A percentile compares a stretch with the other conserved stretches of the same genome.
These are phyloP conservation scores for Coecobrya sp. DNA, from an alignment of 2,888 invertebrate genomes.

Conservation along the genomic window DNA sequence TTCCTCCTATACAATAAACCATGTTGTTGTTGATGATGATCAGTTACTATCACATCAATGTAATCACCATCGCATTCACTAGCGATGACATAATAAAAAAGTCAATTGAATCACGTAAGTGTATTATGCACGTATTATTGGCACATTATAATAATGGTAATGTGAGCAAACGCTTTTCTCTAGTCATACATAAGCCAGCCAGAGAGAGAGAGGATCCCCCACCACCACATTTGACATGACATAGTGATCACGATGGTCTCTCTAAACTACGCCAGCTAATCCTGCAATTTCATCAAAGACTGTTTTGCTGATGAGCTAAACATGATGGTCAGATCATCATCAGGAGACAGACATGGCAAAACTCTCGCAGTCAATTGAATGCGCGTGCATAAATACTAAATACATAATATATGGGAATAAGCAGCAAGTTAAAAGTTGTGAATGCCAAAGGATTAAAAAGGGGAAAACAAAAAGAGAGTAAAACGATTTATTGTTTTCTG, in stretches of 20 bases:
- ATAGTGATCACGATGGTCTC: neutral
- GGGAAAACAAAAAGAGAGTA: constrained; percentile 7
- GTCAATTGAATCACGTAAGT: constrained; percentile 81
- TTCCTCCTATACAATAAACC: neutral
- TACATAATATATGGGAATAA: neutral
- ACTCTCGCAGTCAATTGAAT: neutral
- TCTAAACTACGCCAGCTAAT: constrained; percentile 45
- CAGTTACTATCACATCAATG: constrained; percentile 10
- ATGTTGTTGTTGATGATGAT: neutral
- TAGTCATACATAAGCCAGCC: neutral
- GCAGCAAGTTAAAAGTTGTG: neutral
- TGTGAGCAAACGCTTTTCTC: neutral
- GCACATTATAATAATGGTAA: constrained; percentile 15
- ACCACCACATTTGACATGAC: constrained; percentile 6
- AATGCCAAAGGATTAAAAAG: neutral
- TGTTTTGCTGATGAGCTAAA: constrained; percentile 35
- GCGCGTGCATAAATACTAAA: constrained; percentile 21
- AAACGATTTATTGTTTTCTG: constrained; percentile 24
- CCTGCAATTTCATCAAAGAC: constrained; percentile 60
- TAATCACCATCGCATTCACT: constrained; percentile 77
- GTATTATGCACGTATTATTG: constrained; percentile 39
- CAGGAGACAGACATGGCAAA: neutral
- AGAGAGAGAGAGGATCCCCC: neutral
- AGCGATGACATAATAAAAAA: constrained; percentile 84
- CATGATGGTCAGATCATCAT: neutral